Evolutionary conservation across 2,113 vertebrate species (phyloP).

Genomic region (Phylloscopus trochilus): DNA sequence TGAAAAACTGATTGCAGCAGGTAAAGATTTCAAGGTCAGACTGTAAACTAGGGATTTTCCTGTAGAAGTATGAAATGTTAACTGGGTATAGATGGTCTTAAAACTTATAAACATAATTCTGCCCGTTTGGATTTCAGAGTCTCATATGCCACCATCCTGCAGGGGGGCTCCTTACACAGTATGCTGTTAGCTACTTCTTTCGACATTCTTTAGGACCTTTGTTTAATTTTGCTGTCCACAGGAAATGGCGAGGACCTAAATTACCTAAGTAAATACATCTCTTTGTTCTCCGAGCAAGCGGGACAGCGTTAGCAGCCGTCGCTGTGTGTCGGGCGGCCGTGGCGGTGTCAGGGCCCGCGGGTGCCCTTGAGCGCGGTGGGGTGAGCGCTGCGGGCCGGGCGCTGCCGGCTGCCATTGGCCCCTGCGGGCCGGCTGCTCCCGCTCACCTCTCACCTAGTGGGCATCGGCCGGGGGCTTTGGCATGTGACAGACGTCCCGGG

Average conservation of each 20-base stretch:
- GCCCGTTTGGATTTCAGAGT: not conserved
- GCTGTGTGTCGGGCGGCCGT: not conserved
- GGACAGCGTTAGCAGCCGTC: not conserved
- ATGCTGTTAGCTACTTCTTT: not conserved
- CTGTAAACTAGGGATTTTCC: not conserved
- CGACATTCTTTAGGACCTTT: not conserved
- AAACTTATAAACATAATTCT: not conserved
- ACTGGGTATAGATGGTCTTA: not conserved
- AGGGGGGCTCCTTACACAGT: fast-evolving
- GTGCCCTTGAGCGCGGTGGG: slow-evolving; percentile 68
- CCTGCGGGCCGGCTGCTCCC: slow-evolving; percentile 68
- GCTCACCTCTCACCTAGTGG: slow-evolving; percentile 84
- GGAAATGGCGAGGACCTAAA: not conserved
- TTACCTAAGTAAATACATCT: not conserved
- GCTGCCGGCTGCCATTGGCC: slow-evolving; percentile 76
- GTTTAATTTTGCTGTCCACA: not conserved
- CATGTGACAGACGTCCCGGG: slow-evolving; percentile 72
- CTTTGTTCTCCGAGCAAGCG: not conserved
- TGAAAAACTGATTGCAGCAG: not conserved
- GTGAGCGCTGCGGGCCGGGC: slow-evolving; percentile 71
- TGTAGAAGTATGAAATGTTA: not conserved
- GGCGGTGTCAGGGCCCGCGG: not conserved
- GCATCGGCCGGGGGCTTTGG: slow-evolving; percentile 34
- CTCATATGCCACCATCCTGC: not conserved
- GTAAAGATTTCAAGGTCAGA: not conserved